These are phyloP conservation scores for Protonemura montana DNA, from an alignment of 2,888 invertebrate genomes.

Conservation along the genomic window DNA sequence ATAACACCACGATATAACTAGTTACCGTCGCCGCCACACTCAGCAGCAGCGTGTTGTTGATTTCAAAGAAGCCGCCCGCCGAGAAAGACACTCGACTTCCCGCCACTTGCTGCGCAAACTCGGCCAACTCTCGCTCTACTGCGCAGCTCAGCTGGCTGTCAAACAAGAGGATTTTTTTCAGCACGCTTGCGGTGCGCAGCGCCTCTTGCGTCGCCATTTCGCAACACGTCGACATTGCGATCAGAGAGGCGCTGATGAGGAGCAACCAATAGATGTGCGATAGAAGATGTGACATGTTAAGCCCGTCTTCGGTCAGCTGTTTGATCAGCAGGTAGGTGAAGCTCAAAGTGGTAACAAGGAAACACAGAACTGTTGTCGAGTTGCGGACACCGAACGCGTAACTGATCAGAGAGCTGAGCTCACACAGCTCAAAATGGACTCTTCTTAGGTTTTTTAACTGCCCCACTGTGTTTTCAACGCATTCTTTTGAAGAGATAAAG, in stretches of 20 bases:
- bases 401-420: background rate
- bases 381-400: background rate
- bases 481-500: background rate
- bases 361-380: background rate
- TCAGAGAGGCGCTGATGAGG: background rate
- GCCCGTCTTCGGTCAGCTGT: background rate
- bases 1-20: background rate
- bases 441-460: background rate
- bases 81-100: background rate
- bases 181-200: too few species aligned
- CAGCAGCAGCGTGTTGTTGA: background rate
- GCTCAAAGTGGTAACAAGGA: background rate
- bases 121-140: background rate
- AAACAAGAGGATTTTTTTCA: too few species aligned
- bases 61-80: background rate
- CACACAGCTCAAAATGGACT: background rate
- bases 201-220: too few species aligned
- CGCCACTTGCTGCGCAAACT: background rate
- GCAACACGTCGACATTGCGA: too few species aligned
- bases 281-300: background rate
- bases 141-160: background rate
- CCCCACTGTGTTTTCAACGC: background rate
- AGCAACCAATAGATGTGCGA: background rate
- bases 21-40: conserved; percentile 13
- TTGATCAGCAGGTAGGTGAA: background rate